Base-by-base conservation (phyloP, 2,888 invertebrate species). In the Alloplasta piceator region DNA sequence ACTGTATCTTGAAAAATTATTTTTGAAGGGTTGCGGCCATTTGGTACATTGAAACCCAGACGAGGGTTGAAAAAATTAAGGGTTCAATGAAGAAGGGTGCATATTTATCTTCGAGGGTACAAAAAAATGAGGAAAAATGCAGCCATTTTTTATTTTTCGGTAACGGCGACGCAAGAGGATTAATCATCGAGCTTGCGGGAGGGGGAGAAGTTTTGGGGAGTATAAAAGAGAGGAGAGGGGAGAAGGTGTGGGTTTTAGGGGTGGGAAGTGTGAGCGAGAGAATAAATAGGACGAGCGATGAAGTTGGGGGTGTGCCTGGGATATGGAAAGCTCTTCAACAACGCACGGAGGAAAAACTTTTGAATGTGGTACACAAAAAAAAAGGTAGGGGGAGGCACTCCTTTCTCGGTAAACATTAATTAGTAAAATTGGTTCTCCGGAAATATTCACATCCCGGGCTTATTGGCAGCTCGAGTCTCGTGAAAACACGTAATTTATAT, bases 321-420 rank as follows among this genome's bases (percentile, higher is more conserved):
- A 56, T 72, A 60, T 72, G 75, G 67, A 76, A 73, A 77, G 46
- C 43, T 43, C 67, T 52, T 64, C 64, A 58, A 71, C 74, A 71
- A 43, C 41, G 48, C 52, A 66, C 38, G 50, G 61, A 63, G 55
- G 74, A 75, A 26, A 26, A 82, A 82, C 70, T 82, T 82, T 79
- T 78, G 63, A 55, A 48, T 26, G 38, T 55, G 50, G 76, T 56
- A 70, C 67, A 52, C 52, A 61, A 72, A 73, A 77, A 64, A 73
- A 61, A 73, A 64, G 55, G 0, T 26, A 72, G 55, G 26, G 26
- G 3, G 26, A n/a, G 26, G 26, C 26, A 2, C 61, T 75, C 61
- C 48, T 76, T 77, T 3, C 52, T 71, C 70, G 67, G 82, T 82
- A 83, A 83, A 83, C 82, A 83, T 83, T 82, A 82, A 83, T 83